Percentiles rank a stretch among this genome's conserved stretches.
Evolutionary conservation across 2,888 invertebrate species (phyloP).

Genomic region (Agrilus biguttatus): DNA sequence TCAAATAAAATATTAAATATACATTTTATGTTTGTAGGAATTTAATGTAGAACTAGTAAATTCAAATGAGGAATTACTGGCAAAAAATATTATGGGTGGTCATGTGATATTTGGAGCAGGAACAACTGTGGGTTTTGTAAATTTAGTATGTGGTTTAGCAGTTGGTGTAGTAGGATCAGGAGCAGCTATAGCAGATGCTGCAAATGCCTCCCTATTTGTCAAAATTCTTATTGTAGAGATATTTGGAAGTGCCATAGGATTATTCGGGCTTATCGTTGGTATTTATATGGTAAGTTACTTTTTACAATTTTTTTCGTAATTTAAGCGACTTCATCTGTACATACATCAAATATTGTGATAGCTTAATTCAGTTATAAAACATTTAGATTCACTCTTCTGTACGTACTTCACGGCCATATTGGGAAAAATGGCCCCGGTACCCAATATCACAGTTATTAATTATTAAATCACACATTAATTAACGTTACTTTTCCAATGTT

Average conservation of each 20-base stretch:
- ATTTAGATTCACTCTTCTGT: too few species aligned
- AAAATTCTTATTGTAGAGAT: conserved; percentile 98
- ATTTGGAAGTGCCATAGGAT: conserved; percentile 96
- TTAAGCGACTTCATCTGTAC: too few species aligned
- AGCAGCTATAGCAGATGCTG: conserved; percentile 97
- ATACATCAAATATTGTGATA: too few species aligned
- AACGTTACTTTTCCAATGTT: too few species aligned
- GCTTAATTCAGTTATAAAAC: too few species aligned
- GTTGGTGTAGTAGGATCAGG: conserved; percentile 97
- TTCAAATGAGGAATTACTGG: conserved; percentile 26
- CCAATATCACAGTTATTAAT: too few species aligned
- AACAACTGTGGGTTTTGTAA: conserved; percentile 84
- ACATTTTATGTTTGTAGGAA: conserved; percentile 14
- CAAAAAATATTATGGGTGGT: conserved; percentile 65
- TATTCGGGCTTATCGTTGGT: conserved; percentile 96
- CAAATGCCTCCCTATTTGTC: conserved; percentile 91
- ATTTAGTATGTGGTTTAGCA: conserved; percentile 87
- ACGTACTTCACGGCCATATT: too few species aligned
- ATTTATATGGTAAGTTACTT: conserved; percentile 65
- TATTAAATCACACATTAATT: too few species aligned
- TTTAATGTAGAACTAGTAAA: conserved; percentile 30
- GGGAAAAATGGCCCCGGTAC: too few species aligned
- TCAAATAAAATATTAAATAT: background rate
- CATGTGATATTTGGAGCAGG: conserved; percentile 94
- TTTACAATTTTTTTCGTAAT: background rate